A percentile compares a stretch with the other conserved stretches of the same genome.
Conservation (phyloP, 2,797 vertebrate genomes). For the Gallinago solitaria region DNA sequence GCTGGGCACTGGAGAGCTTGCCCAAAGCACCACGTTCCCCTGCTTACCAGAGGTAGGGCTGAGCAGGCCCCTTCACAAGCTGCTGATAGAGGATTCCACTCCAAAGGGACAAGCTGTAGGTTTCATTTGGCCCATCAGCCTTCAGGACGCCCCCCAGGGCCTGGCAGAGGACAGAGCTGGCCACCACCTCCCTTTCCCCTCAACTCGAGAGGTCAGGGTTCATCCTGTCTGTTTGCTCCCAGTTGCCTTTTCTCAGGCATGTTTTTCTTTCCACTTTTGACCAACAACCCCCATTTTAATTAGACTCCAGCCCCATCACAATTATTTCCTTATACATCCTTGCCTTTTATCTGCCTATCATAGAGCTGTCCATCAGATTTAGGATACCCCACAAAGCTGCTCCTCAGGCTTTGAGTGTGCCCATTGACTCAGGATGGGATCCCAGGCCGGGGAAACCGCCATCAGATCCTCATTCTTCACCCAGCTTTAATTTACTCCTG, state of each 20-base stretch:
- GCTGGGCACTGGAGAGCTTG: background rate
- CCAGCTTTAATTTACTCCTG: slow-evolving; percentile 62
- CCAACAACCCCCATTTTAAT: background rate
- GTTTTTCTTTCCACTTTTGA: background rate
- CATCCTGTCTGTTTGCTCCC: background rate
- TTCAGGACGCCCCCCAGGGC: background rate
- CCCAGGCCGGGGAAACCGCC: background rate
- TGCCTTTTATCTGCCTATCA: slow-evolving; percentile 53
- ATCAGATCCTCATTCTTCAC: slow-evolving; percentile 61
- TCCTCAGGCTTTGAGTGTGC: slow-evolving; percentile 25
- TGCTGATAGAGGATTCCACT: background rate
- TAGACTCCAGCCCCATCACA: background rate
- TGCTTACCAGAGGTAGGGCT: background rate
- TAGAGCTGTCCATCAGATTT: slow-evolving; percentile 48
- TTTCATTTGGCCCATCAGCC: background rate
- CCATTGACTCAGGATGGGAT: slow-evolving; percentile 32
- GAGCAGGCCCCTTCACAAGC: background rate
- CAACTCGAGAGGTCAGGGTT: background rate
- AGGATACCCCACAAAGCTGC: slow-evolving; percentile 49
- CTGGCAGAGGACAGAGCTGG: background rate
- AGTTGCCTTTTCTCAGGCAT: slow-evolving; percentile 36
- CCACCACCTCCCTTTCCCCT: background rate
- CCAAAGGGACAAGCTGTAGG: background rate
- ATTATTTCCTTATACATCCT: slow-evolving; percentile 52
- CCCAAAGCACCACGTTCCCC: background rate